Evolutionary conservation across 2,113 vertebrate genomes (phyloP).

Genomic region (Rostratula benghalensis): DNA sequence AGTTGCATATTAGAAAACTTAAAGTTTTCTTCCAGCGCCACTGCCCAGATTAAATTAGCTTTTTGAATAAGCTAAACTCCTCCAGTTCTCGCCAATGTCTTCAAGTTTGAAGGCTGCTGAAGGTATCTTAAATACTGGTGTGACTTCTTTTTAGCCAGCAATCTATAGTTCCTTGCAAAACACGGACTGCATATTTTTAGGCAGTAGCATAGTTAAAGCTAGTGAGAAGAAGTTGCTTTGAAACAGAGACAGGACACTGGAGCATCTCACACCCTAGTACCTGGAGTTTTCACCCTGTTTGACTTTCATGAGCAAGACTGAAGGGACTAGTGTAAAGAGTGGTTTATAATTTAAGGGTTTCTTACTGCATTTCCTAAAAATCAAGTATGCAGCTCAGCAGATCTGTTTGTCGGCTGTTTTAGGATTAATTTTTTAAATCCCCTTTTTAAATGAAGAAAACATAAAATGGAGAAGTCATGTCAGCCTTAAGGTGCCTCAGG

Average conservation of each 20-base stretch:
- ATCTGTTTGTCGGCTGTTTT: not conserved
- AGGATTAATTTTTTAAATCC: not conserved
- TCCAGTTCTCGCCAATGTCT: not conserved
- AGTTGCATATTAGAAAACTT: not conserved
- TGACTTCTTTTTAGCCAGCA: not conserved
- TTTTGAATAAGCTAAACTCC: not conserved
- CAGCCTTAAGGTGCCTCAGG: not conserved
- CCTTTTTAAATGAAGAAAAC: slow-evolving; percentile 11
- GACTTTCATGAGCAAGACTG: not conserved
- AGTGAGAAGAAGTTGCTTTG: not conserved
- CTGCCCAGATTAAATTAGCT: not conserved
- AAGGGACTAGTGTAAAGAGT: not conserved
- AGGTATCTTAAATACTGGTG: not conserved
- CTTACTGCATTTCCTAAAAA: slow-evolving; percentile 7
- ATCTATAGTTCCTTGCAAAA: not conserved
- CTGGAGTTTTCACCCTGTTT: not conserved
- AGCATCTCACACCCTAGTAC: not conserved
- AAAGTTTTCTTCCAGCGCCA: not conserved
- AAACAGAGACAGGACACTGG: not conserved
- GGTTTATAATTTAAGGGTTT: not conserved
- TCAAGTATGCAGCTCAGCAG: not conserved
- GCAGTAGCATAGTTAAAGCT: not conserved
- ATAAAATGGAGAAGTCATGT: not conserved
- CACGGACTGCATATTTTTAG: not conserved
- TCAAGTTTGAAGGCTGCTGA: not conserved